Evolutionary conservation across 2,113 vertebrate species (phyloP).

Genomic region (Melanocharis versteri): DNA sequence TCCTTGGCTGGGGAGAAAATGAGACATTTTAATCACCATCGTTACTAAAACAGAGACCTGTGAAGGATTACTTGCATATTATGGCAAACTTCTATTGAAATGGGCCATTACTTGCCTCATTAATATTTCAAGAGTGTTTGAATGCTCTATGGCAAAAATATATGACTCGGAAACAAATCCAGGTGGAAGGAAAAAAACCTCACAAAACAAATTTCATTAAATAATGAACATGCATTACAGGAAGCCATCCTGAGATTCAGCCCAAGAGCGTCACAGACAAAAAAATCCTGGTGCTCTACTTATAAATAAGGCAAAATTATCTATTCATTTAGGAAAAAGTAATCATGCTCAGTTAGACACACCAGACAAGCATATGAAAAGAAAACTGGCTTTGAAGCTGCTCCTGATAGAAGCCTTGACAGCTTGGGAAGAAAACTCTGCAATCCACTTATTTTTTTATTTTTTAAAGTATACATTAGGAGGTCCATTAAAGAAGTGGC

Average conservation of each 20-base stretch:
- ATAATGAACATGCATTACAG: background rate
- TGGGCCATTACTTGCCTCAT: slow-evolving; percentile 12
- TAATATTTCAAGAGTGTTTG: slow-evolving; percentile 31
- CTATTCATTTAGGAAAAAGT: slow-evolving; percentile 51
- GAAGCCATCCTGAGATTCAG: background rate
- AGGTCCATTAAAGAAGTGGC: slow-evolving; percentile 13
- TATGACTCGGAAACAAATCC: background rate
- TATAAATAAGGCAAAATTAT: slow-evolving; percentile 17
- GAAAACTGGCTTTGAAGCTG: slow-evolving; percentile 63
- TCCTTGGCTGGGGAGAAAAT: background rate
- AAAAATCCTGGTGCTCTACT: background rate
- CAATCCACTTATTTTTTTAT: background rate
- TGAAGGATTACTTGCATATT: slow-evolving; percentile 4
- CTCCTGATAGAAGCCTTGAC: slow-evolving; percentile 25
- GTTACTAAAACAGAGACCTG: background rate
- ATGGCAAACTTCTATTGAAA: slow-evolving; percentile 10
- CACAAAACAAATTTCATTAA: slow-evolving; percentile 2
- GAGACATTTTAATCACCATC: background rate
- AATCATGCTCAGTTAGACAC: slow-evolving; percentile 51
- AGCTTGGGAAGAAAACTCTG: background rate
- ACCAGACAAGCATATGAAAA: slow-evolving; percentile 63
- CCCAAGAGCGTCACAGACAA: slow-evolving; percentile 5
- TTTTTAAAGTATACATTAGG: background rate
- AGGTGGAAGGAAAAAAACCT: background rate
- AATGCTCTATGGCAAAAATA: background rate